Base-by-base conservation (phyloP, 2,888 invertebrate species). In the Tenthredo amoena region DNA sequence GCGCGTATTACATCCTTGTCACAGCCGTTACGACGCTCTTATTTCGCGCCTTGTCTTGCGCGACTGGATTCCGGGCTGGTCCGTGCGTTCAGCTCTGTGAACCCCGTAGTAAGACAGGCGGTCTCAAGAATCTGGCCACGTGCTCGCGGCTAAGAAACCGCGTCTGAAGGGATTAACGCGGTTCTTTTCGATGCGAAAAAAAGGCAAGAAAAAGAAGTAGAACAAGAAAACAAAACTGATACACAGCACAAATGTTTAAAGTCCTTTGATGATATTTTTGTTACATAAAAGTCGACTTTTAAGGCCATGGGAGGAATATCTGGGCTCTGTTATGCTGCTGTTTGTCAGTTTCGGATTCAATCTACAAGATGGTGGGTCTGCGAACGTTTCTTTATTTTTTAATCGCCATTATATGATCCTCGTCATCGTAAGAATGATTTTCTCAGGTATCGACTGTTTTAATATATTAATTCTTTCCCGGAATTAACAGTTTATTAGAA, bases 41-140 rank as follows among this genome's bases (percentile, higher is more conserved):
- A 65, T 83, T 83, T 83, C 68, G 83, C 83, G 83, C 83, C 83
- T 83, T 71, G 83, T 83, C 83, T 83, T 21, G 68, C 68, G 47
- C 83, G 58, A 40, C 62, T 62, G 37, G 58, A 81, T 62, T 81
- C 81, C 62, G 81, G 81, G 47, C 47, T 43, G 40, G 15, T 65
- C 68, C 83, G 43, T 83, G 83, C 7, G 7, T 18, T 62, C 18
- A 31, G 68, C 68, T 37, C 31, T 47, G 83, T 83, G 71, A 83
- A 83, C 83, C 83, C 83, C 83, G 83, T 83, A 31, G 68, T 83
- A 83, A 83, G 83, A 83, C 83, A 83, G 83, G 68, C 83, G 68
- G 83, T 83, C 71, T 26, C 18, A 47, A 71, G 83, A 83, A 68
- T 62, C 47, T 83, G 68, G 83, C 83, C 83, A 83, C 83, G 83